These are phyloP conservation scores for Rhinogobius similis DNA, from an alignment of 2,113 vertebrate genomes.

Conservation along the genomic window DNA sequence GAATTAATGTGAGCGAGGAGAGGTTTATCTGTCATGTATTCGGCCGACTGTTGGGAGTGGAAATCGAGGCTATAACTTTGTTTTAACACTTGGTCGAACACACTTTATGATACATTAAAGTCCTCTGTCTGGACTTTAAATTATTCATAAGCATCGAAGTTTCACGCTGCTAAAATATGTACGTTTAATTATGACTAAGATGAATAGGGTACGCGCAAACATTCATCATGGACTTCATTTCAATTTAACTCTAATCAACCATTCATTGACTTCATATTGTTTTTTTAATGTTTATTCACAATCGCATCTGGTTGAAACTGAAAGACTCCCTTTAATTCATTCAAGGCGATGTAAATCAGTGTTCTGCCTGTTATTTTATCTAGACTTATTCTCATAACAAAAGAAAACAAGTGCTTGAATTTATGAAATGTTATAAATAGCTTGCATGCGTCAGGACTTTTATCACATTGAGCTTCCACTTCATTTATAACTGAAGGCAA, in stretches of 20 bases:
- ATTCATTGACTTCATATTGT: background rate
- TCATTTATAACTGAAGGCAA: no score
- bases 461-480: no score
- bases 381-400: background rate
- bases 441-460: no score
- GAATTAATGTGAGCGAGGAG: constrained; percentile 28
- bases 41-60: constrained; percentile 13
- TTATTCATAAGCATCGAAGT: background rate
- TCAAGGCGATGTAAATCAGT: background rate
- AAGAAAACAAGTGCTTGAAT: no score
- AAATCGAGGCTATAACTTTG: background rate
- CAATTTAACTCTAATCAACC: background rate
- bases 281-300: background rate
- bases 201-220: background rate
- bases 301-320: background rate
- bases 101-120: background rate
- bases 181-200: background rate
- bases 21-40: constrained; percentile 15
- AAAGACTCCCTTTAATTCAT: no score
- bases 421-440: no score
- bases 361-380: background rate
- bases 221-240: background rate
- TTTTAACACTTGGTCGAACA: background rate
- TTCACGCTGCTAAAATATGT: background rate
- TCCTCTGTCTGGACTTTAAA: background rate